Evolutionary conservation across 2,888 invertebrate genomes (phyloP).

Genomic region (Nebria brevicollis): DNA sequence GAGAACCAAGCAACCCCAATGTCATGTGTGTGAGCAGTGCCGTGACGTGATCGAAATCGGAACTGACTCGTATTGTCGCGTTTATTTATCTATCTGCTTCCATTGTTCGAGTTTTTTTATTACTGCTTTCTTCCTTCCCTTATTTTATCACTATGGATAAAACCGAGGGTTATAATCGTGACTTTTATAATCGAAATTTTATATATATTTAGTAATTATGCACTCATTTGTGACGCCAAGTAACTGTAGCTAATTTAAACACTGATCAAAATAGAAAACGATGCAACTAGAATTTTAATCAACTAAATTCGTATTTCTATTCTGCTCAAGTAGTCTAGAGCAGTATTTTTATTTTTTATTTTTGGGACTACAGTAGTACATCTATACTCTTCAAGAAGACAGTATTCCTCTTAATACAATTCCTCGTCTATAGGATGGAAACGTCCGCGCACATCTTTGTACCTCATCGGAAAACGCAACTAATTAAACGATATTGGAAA

Average conservation of each 20-base stretch:
- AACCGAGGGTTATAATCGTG: no score
- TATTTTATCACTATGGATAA: no score
- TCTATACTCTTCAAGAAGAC: not conserved
- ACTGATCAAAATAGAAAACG: not conserved
- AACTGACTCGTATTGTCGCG: not conserved
- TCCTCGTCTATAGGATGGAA: no score
- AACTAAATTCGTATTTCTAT: not conserved
- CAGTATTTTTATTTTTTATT: no score
- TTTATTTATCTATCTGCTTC: not conserved
- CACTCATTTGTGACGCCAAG: no score
- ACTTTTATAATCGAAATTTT: not conserved
- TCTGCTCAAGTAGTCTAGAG: no score
- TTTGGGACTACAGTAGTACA: not conserved
- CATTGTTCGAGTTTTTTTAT: not conserved
- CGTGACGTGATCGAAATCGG: not conserved
- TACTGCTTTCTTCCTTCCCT: not conserved
- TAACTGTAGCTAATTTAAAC: no score
- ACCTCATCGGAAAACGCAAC: slow-evolving; percentile 26
- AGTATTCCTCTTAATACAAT: no score
- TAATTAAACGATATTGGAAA: slow-evolving; percentile 35
- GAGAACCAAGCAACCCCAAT: not conserved
- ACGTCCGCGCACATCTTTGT: not conserved
- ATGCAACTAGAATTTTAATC: not conserved
- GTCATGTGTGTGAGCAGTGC: not conserved
- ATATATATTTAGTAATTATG: not conserved